Percentiles rank a stretch among this genome's conserved stretches.
Evolutionary conservation across 2,113 vertebrate species (phyloP).

Genomic region (Microtus montanus): DNA sequence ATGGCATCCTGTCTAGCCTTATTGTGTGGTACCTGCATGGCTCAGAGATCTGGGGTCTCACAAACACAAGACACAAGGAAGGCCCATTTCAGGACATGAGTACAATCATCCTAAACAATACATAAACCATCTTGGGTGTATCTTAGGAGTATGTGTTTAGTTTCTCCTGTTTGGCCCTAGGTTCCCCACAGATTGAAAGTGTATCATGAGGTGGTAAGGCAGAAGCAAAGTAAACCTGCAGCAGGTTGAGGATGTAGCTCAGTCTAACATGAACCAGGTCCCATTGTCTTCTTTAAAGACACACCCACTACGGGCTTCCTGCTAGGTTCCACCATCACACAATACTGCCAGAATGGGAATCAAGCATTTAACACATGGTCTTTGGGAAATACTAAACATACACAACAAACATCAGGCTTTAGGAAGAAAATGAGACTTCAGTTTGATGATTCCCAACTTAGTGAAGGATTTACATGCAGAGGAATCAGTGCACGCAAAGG

Average conservation of each 20-base stretch:
- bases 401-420: neutral
- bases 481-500: neutral
- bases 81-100: neutral
- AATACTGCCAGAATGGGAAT: neutral
- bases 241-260: neutral
- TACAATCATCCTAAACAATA: neutral
- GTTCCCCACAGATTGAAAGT: neutral
- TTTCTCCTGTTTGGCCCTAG: neutral
- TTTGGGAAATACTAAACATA: neutral
- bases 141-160: neutral
- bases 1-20: too few species aligned
- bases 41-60: neutral
- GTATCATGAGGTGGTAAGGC: neutral
- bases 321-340: too few species aligned
- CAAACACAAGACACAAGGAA: neutral
- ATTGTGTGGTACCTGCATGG: neutral
- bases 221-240: neutral
- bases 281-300: neutral
- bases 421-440: neutral
- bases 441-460: too few species aligned
- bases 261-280: neutral
- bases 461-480: neutral
- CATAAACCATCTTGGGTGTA: neutral
- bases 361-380: neutral
- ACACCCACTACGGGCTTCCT: neutral